Percentiles rank a stretch among this genome's conserved stretches.
Conservation (phyloP, 2,113 vertebrate species). For the Phycodurus eques region DNA sequence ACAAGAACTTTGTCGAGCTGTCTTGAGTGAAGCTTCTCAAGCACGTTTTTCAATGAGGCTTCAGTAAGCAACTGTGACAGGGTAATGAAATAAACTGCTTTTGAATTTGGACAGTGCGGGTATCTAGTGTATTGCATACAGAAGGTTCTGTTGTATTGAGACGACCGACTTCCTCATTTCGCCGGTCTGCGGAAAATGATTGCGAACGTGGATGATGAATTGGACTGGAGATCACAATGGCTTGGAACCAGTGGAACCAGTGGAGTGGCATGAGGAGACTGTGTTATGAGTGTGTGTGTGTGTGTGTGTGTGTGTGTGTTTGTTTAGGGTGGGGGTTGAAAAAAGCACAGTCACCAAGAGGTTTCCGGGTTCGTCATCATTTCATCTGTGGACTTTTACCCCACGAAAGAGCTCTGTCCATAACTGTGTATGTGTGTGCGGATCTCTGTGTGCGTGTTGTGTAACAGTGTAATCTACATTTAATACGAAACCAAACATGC, state of each 20-base stretch:
- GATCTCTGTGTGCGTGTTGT: slow-evolving; percentile 10
- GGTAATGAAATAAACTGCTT: background rate
- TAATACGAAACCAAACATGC: background rate
- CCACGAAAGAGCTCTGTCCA: slow-evolving; percentile 23
- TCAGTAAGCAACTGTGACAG: background rate
- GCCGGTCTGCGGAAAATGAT: slow-evolving; percentile 13
- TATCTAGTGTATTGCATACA: background rate
- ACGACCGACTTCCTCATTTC: slow-evolving; percentile 19
- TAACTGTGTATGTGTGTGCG: background rate
- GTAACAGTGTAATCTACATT: background rate
- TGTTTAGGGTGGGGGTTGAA: slow-evolving; percentile 51
- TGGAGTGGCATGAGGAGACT: slow-evolving; percentile 47
- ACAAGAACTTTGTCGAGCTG: background rate
- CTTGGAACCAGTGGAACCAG: slow-evolving; percentile 65
- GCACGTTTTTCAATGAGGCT: background rate
- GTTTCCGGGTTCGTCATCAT: slow-evolving; percentile 52
- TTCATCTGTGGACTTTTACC: slow-evolving; percentile 63
- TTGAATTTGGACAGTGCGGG: background rate
- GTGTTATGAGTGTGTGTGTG: slow-evolving; percentile 27
- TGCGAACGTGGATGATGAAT: slow-evolving; percentile 31
- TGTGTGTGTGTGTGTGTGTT: slow-evolving; percentile 7
- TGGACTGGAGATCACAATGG: slow-evolving; percentile 30
- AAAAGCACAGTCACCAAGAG: slow-evolving; percentile 22
- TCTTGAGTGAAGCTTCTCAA: background rate
- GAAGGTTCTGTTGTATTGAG: background rate